These are phyloP conservation scores for Periparus ater DNA, from an alignment of 2,797 vertebrate species.

Conservation along the genomic window DNA sequence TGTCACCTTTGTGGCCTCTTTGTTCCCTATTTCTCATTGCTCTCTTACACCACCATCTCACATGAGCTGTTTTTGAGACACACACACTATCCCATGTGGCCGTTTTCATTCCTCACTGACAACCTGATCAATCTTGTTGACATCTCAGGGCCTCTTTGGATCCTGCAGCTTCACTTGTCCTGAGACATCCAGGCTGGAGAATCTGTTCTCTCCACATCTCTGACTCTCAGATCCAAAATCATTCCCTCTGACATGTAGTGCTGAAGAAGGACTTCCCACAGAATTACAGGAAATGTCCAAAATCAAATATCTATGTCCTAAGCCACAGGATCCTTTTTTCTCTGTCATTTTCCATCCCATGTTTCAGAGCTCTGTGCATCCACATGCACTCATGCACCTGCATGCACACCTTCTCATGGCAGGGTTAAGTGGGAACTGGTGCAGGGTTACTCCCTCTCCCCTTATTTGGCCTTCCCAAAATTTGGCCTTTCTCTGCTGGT, in stretches of 20 bases:
- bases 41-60: not conserved
- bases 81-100: fast-evolving
- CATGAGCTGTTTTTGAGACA: not conserved
- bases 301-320: not conserved
- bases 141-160: not conserved
- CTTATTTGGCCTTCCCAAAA: not conserved
- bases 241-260: not conserved
- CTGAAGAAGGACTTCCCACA: not conserved
- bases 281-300: not conserved
- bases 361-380: not conserved
- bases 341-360: not conserved
- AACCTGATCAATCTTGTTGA: not conserved
- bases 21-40: not conserved
- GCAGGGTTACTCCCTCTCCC: not conserved
- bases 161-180: not conserved
- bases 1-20: not conserved
- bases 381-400: not conserved
- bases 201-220: not conserved
- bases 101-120: not conserved
- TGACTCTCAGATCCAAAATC: not conserved
- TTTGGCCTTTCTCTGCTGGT: not conserved
- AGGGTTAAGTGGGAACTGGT: not conserved
- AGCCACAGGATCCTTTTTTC: not conserved
- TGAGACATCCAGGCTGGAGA: not conserved
- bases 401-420: fast-evolving